Percentiles rank a stretch among this genome's conserved stretches.
These are phyloP conservation scores for Xyrauchen texanus DNA, from an alignment of 2,113 vertebrate genomes.

Conservation along the genomic window DNA sequence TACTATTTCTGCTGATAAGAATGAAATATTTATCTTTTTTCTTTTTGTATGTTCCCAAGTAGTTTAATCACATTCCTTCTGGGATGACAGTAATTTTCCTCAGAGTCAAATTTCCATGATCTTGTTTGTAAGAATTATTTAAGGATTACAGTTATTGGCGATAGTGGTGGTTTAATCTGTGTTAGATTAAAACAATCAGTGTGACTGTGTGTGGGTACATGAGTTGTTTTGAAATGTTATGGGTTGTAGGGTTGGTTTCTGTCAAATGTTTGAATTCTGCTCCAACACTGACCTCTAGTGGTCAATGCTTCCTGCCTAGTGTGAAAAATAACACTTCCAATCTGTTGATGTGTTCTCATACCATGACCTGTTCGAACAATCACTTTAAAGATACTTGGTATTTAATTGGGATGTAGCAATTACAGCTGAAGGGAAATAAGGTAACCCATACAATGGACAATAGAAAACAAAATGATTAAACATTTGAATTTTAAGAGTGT, in stretches of 20 bases:
- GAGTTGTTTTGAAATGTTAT: background rate
- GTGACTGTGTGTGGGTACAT: background rate
- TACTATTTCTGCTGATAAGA: slow-evolving; percentile 32
- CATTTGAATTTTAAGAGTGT: too few species aligned
- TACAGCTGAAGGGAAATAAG: too few species aligned
- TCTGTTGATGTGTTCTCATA: slow-evolving; percentile 56
- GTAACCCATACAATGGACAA: too few species aligned
- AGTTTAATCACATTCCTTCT: too few species aligned
- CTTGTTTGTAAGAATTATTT: background rate
- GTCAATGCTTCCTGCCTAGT: slow-evolving; percentile 36
- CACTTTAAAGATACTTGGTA: background rate
- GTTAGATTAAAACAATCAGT: slow-evolving; percentile 3
- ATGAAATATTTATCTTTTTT: slow-evolving; percentile 1
- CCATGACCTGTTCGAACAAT: background rate
- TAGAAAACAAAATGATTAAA: too few species aligned
- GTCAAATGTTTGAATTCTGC: slow-evolving; percentile 70
- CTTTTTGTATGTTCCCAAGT: background rate
- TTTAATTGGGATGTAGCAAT: background rate
- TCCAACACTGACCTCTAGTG: slow-evolving; percentile 97
- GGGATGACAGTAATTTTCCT: too few species aligned
- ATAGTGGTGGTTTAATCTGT: background rate
- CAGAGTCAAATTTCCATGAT: too few species aligned
- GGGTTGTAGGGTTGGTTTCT: background rate
- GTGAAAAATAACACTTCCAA: slow-evolving; percentile 58
- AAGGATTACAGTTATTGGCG: background rate